Conservation (phyloP, 1,140 invertebrate species). For the Drosophila parvula region DNA sequence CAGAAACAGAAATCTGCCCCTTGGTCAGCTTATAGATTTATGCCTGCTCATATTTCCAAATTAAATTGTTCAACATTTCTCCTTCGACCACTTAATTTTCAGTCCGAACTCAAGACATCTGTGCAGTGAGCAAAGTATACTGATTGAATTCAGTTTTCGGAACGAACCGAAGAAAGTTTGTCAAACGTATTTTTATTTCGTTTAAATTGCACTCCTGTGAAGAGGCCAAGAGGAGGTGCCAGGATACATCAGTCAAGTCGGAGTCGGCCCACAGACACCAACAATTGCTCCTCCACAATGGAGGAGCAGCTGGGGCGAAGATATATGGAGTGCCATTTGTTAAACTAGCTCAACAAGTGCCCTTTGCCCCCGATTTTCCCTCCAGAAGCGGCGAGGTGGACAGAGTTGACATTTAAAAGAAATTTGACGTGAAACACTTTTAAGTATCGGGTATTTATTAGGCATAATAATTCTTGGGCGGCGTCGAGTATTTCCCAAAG, state of each 20-base stretch:
- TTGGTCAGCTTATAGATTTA: constrained; percentile 38
- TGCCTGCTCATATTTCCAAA: constrained; percentile 31
- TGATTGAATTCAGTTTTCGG: constrained; percentile 66
- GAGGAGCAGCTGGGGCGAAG: constrained; percentile 32
- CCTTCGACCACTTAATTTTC: constrained; percentile 39
- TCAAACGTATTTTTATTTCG: constrained; percentile 58
- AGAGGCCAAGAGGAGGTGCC: constrained; percentile 17
- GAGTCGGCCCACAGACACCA: constrained; percentile 33
- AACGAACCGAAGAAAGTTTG: constrained; percentile 47
- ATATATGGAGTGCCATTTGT: constrained; percentile 75
- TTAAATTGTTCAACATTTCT: constrained; percentile 2
- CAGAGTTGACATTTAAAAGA: constrained; percentile 51
- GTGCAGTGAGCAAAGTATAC: constrained; percentile 20
- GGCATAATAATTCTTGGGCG: constrained; percentile 75
- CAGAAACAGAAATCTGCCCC: not conserved
- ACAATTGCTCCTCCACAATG: constrained; percentile 11
- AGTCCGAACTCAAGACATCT: constrained; percentile 34
- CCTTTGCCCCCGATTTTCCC: constrained; percentile 1
- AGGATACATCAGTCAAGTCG: constrained; percentile 59
- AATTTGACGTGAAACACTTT: constrained; percentile 63
- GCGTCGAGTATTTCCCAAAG: constrained; percentile 87
- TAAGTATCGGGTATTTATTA: constrained; percentile 61
- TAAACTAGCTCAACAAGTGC: constrained; percentile 61
- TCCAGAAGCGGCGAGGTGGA: constrained; percentile 7
- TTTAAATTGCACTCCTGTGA: constrained; percentile 59